These are phyloP conservation scores for Microctonus brassicae DNA, from an alignment of 2,888 invertebrate species.

Conservation along the genomic window DNA sequence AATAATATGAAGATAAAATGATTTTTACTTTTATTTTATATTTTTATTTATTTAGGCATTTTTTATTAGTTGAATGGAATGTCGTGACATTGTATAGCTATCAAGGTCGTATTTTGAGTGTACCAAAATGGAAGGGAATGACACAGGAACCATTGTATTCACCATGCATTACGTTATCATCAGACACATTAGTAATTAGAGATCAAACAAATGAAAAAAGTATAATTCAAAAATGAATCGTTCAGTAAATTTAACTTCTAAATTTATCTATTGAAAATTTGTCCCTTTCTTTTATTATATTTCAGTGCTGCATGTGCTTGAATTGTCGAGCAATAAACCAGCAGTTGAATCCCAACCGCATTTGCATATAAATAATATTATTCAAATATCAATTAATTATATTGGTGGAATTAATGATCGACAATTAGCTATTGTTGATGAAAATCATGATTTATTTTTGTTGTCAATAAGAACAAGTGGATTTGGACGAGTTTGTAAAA, in stretches of 20 bases:
- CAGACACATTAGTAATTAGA: constrained; percentile 88
- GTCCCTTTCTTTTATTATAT: constrained; percentile 41
- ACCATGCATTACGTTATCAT: constrained; percentile 84
- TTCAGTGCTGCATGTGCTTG: constrained; percentile 86
- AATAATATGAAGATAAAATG: constrained; percentile 49
- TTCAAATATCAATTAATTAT: constrained; percentile 87
- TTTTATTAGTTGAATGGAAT: constrained; percentile 88
- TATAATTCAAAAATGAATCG: too few relatives aligned
- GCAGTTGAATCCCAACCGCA: constrained; percentile 82
- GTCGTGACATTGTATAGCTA: constrained; percentile 91
- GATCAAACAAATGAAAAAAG: constrained; percentile 88
- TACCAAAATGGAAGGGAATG: constrained; percentile 88
- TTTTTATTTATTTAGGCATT: constrained; percentile 76
- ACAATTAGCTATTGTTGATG: constrained; percentile 89
- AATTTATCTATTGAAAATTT: neutral
- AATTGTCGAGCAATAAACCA: constrained; percentile 82
- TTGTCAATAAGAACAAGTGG: constrained; percentile 76
- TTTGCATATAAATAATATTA: constrained; percentile 83
- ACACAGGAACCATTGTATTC: constrained; percentile 84
- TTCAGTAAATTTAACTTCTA: too few relatives aligned
- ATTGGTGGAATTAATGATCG: constrained; percentile 84
- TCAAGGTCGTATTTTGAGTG: constrained; percentile 88
- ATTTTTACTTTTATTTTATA: constrained; percentile 25
- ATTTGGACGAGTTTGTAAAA: constrained; percentile 65
- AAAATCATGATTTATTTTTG: constrained; percentile 88